Conservation (phyloP, 2,113 vertebrate genomes). For the Tenebrosternarchus preto region DNA sequence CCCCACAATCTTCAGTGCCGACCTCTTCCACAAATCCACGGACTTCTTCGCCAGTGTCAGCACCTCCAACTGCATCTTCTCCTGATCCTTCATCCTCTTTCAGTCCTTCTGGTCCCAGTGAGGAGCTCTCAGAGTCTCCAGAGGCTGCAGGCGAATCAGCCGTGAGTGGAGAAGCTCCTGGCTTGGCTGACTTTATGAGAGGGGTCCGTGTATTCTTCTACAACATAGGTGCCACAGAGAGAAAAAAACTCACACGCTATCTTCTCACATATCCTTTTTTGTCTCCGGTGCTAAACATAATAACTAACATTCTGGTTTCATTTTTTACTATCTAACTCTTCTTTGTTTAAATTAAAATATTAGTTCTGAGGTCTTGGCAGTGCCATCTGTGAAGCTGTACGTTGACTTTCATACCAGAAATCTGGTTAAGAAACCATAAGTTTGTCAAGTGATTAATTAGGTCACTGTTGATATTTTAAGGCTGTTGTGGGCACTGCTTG, state of each 20-base stretch:
- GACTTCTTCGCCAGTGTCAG: not conserved
- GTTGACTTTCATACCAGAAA: too few species aligned
- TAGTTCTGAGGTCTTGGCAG: too few species aligned
- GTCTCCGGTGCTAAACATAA: not conserved
- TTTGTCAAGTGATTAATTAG: too few species aligned
- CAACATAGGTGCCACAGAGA: slow-evolving; percentile 72
- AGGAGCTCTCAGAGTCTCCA: not conserved
- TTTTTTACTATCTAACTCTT: not conserved
- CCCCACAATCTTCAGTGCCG: slow-evolving; percentile 19
- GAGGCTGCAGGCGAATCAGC: not conserved
- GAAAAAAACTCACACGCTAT: slow-evolving; percentile 72
- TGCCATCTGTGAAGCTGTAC: too few species aligned
- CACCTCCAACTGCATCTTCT: not conserved
- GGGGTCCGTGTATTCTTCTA: slow-evolving; percentile 76
- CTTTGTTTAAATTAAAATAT: too few species aligned
- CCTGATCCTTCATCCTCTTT: not conserved
- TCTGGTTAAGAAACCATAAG: too few species aligned
- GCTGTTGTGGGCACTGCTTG: too few species aligned
- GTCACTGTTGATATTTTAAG: too few species aligned
- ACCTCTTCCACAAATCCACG: slow-evolving; percentile 24
- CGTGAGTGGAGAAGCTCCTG: not conserved
- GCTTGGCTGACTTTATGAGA: slow-evolving; percentile 69
- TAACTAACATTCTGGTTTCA: not conserved
- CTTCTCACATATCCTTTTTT: slow-evolving; percentile 79
- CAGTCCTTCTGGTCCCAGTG: not conserved